Conservation (phyloP, 2,113 vertebrate genomes). For the Ammospiza caudacuta region DNA sequence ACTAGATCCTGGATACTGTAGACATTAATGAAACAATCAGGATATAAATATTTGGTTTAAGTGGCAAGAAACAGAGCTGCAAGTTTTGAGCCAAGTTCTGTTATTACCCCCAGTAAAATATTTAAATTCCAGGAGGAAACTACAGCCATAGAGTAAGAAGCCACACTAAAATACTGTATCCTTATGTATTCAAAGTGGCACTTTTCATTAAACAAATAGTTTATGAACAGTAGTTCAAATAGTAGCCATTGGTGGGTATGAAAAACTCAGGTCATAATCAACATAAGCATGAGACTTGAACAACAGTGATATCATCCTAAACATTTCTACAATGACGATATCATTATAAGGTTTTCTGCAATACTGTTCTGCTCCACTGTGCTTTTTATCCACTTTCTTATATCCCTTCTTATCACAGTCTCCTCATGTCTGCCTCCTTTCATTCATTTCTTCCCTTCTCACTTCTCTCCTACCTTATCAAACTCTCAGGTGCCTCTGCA, state of each 20-base stretch:
- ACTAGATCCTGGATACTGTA: background rate
- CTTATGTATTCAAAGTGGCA: background rate
- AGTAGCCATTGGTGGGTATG: background rate
- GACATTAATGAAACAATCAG: background rate
- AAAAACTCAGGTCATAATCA: background rate
- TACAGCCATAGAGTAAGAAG: background rate
- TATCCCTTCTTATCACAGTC: background rate
- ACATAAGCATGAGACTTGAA: background rate
- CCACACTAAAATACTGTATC: background rate
- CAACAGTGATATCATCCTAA: background rate
- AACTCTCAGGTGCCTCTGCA: background rate
- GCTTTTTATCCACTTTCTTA: background rate
- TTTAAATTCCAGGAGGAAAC: background rate
- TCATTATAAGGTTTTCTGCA: background rate
- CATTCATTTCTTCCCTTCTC: background rate
- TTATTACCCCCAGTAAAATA: rapidly evolving
- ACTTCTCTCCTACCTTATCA: background rate
- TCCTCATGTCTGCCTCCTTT: background rate
- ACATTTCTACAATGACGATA: background rate
- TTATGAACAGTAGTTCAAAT: background rate
- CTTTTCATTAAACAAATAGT: background rate
- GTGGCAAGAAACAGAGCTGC: background rate
- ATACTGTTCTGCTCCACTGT: background rate
- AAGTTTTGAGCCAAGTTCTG: background rate
- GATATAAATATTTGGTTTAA: background rate